Percentiles rank a stretch among this genome's conserved stretches.
phyloP scores from a whole-genome alignment of 2,888 invertebrate species.

The Osedax fenrisi region DNA sequence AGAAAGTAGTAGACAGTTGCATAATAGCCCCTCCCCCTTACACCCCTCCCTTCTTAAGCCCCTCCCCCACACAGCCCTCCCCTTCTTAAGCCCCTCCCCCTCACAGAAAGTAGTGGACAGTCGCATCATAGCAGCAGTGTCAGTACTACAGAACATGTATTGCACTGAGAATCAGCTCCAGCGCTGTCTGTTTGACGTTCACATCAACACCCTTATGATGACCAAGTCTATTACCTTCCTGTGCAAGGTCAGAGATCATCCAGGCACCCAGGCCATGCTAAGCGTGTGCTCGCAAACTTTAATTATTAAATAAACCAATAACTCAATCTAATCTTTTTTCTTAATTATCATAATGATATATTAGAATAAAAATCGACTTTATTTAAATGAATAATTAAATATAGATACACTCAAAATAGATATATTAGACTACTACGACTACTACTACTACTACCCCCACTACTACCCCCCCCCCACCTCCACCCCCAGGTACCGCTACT shows the following conservation, averaged over 20 bases:
- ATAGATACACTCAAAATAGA: no score
- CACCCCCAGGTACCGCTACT: background rate
- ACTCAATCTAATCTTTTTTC: no score
- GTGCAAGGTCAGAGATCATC: no score
- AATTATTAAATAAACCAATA: no score
- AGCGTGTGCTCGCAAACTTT: no score
- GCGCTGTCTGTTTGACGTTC: background rate
- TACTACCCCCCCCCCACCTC: background rate
- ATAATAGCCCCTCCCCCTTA: no score
- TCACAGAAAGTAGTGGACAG: background rate
- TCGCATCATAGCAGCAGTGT: background rate
- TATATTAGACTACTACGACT: no score
- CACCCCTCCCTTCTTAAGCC: background rate
- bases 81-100: background rate
- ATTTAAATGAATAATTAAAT: no score
- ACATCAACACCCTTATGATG: background rate
- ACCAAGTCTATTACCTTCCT: background rate
- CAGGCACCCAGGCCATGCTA: no score
- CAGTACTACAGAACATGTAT: background rate
- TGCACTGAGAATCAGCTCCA: background rate
- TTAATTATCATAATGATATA: no score
- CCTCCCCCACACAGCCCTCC: background rate
- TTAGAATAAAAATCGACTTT: no score
- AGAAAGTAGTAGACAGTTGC: no score
- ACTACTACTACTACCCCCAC: background rate